A percentile compares a stretch with the other conserved stretches of the same genome.
Conservation (phyloP, 2,888 invertebrate species). For the Chloroclystis v-ata region DNA sequence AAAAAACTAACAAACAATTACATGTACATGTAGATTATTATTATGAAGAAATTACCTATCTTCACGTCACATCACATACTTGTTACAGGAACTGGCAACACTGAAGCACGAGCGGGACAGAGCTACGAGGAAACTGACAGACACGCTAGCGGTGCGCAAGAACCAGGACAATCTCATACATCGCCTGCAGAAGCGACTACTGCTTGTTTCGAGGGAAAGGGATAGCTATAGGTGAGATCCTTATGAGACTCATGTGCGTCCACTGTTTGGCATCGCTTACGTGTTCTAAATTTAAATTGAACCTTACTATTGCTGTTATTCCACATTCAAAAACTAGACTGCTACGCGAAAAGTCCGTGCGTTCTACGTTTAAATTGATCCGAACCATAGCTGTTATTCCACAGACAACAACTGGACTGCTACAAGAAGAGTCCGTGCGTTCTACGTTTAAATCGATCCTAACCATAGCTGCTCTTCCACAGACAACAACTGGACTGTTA, state of each 20-base stretch:
- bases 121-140: slow-evolving; percentile 79
- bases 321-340: slow-evolving; percentile 32
- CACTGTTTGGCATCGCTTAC: too few species aligned
- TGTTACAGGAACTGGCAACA: slow-evolving; percentile 74
- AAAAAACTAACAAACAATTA: too few species aligned
- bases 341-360: too few species aligned
- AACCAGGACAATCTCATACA: slow-evolving; percentile 83
- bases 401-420: slow-evolving; percentile 75
- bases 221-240: slow-evolving; percentile 82
- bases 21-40: too few species aligned
- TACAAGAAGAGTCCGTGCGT: too few species aligned
- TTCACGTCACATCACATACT: too few species aligned
- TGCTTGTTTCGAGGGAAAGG: slow-evolving; percentile 83
- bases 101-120: slow-evolving; percentile 79
- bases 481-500: slow-evolving; percentile 85
- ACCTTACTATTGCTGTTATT: too few species aligned
- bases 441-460: too few species aligned
- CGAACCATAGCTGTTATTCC: background rate
- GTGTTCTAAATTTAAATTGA: too few species aligned
- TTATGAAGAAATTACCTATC: too few species aligned
- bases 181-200: slow-evolving; percentile 84
- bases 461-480: background rate
- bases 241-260: too few species aligned
- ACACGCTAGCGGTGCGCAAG: slow-evolving; percentile 79
- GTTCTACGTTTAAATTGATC: too few species aligned